Percentiles rank a stretch among this genome's conserved stretches.
phyloP scores from a whole-genome alignment of 2,797 vertebrate species.

The Etheostoma nigrum region DNA sequence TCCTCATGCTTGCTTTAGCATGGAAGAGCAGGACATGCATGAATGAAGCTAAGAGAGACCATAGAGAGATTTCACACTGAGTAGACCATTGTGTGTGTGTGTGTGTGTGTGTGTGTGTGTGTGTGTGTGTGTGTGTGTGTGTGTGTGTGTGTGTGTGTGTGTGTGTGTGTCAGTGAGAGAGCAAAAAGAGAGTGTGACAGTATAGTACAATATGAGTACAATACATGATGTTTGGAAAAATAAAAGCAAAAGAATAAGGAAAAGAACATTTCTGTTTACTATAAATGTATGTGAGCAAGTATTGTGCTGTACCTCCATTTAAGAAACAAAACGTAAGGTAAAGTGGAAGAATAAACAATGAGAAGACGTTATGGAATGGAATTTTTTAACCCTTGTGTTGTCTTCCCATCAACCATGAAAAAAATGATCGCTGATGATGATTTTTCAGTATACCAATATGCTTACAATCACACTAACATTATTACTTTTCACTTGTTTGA shows the following conservation, averaged over 20 bases:
- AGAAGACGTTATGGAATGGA: neutral
- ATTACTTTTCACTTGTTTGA: neutral
- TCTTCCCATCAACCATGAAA: too few species aligned
- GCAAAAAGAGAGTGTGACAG: constrained; percentile 22
- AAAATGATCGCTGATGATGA: too few species aligned
- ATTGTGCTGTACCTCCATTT: neutral
- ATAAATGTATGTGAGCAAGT: neutral
- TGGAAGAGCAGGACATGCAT: constrained; percentile 73
- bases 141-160: constrained; percentile 34
- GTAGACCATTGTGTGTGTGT: constrained; percentile 32
- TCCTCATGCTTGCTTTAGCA: constrained; percentile 77
- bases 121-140: constrained; percentile 25
- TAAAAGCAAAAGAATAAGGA: constrained; percentile 5
- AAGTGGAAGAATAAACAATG: constrained; percentile 3
- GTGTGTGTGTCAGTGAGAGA: constrained; percentile 1
- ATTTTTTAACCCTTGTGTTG: neutral
- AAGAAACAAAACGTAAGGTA: neutral
- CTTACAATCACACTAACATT: neutral
- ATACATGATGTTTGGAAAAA: constrained; percentile 15
- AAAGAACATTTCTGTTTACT: neutral
- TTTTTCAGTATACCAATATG: neutral
- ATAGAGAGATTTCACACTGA: constrained; percentile 72
- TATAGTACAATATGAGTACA: constrained; percentile 25
- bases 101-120: too few species aligned
- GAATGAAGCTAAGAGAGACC: constrained; percentile 67